A percentile compares a stretch with the other conserved stretches of the same genome.
Evolutionary conservation across 92 coral and sea anemone species (phyloP).

Genomic region (Palythoa grandis): DNA sequence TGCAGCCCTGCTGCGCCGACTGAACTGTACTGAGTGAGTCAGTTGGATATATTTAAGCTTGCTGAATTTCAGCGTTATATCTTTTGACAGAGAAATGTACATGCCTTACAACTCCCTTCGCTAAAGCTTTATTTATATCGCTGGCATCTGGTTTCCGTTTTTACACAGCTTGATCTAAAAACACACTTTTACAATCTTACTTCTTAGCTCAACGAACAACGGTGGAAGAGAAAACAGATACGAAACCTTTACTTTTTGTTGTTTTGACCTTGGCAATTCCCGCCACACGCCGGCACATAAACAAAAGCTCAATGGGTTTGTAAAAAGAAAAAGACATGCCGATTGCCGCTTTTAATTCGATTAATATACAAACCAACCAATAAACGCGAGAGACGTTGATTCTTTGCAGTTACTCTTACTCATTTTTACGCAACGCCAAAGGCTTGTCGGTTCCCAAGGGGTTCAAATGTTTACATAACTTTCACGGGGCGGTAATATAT

Average conservation of each 20-base stretch:
- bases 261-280: conserved; percentile 17
- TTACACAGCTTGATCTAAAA: neutral
- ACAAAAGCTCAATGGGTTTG: neutral
- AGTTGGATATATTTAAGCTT: no score
- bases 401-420: neutral
- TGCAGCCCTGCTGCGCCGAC: no score
- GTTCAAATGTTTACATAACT: neutral
- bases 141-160: neutral
- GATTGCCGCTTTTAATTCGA: conserved; percentile 30
- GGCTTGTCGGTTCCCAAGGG: conserved; percentile 1
- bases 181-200: neutral
- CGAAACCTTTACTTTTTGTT: neutral
- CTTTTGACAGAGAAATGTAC: neutral
- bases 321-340: neutral
- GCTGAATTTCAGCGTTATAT: no score
- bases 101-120: neutral
- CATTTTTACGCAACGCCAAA: neutral
- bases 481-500: neutral
- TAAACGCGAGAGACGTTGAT: neutral
- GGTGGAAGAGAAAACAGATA: conserved; percentile 15
- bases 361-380: conserved; percentile 21
- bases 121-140: neutral
- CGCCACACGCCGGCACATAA: conserved; percentile 12
- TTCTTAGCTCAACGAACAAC: neutral
- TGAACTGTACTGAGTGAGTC: no score